Evolutionary conservation across 1,140 invertebrate species (phyloP), one percentile per base, ranked within the genome.

Genomic region (Nylanderia fulva): DNA sequence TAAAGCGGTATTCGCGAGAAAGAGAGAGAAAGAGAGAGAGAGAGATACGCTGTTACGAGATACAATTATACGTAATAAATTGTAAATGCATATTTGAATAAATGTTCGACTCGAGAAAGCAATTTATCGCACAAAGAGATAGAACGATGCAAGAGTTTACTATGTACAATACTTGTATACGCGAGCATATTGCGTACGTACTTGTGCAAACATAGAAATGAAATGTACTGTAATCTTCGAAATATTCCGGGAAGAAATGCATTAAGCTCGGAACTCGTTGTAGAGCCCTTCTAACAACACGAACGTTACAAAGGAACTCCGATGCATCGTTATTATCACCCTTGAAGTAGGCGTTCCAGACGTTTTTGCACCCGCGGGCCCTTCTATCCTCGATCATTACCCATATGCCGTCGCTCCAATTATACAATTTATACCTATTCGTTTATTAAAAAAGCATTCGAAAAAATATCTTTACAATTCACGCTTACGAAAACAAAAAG

Each of bases 241-340:
- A 58, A 71, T 80, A 69, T 71, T 80, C 48, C 39, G n/a, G 18
- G 66, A 80, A 80, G 77, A 80, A 80, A 80, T 39, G 64, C 76
- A 80, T 80, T 80, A 80, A 69, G 77, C 64, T n/a, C 24, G 64
- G 9, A 2, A 15, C 24, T 56, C 18, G 21, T 29, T 42, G 21
- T 27, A 24, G 24, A 77, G 13, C 5, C 36, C 24, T 56, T 54
- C 60, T 54, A 71, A 80, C 60, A 77, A 42, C 75, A 52, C 52
- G 63, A 39, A 71, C 63, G 33, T 54, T 66, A 54, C 76, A 39
- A 80, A 56, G 21, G 52, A 13, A 71, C 21, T 64, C n/a, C 21
- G 33, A 80, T 71, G 64, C 64, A 80, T 21, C 77, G 64, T 80
- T 80, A 80, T 80, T 80, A 80, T 80, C 77, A 80, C 48, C 48